Evolutionary conservation across 2,797 vertebrate species (phyloP).

Genomic region (Cheirogaleus major): DNA sequence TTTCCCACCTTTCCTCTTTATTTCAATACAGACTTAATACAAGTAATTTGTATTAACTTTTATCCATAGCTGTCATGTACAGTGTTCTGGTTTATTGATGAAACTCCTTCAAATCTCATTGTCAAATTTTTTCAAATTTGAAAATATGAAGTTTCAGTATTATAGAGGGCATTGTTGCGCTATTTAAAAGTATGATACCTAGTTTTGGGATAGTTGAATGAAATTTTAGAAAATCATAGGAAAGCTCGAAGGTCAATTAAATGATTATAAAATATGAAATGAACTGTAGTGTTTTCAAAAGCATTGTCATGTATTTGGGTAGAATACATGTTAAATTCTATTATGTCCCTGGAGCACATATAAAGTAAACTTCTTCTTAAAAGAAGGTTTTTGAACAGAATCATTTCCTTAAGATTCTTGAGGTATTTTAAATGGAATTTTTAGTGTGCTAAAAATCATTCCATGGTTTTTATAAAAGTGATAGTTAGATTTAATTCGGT

Average conservation of each 20-base stretch:
- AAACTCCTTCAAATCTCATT: background rate
- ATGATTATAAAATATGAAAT: background rate
- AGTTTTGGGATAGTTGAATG: background rate
- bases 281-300: background rate
- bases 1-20: background rate
- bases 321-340: background rate
- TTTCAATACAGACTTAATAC: background rate
- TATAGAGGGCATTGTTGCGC: background rate
- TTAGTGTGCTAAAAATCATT: background rate
- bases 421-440: slow-evolving; percentile 4
- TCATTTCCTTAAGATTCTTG: background rate
- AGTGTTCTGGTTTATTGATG: background rate
- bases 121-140: background rate
- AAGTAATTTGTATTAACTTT: background rate
- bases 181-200: background rate
- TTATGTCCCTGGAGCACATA: background rate
- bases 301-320: background rate
- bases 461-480: background rate
- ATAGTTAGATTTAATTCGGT: slow-evolving; percentile 43
- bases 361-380: background rate
- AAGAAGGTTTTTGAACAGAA: background rate
- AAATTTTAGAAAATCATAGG: background rate
- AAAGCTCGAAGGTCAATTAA: background rate
- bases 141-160: background rate
- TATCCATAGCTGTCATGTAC: background rate